A percentile compares a stretch with the other conserved stretches of the same genome.
phyloP scores from a whole-genome alignment of 2,797 vertebrate genomes.

The Tadarida brasiliensis region DNA sequence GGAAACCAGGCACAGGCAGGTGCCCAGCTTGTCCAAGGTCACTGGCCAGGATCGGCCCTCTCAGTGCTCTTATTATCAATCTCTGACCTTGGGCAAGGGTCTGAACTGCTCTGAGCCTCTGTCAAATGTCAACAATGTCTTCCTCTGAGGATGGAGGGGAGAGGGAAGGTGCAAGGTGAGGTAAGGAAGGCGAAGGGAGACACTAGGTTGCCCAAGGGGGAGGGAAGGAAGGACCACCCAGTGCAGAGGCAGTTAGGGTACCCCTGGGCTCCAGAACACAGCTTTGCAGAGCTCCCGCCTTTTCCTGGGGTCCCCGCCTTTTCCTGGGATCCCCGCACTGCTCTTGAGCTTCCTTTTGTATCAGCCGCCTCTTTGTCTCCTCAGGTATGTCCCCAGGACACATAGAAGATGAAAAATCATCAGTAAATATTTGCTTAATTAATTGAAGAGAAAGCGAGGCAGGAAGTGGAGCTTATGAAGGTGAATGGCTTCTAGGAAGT shows the following conservation, averaged over 20 bases:
- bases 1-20: not conserved
- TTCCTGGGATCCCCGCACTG: too few relatives aligned
- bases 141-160: not conserved
- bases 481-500: not conserved
- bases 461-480: not conserved
- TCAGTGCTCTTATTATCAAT: not conserved
- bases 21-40: not conserved
- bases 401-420: not conserved
- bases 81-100: not conserved
- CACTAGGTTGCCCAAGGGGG: too few relatives aligned
- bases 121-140: not conserved
- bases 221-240: not conserved
- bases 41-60: not conserved
- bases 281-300: not conserved
- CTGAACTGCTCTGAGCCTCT: not conserved
- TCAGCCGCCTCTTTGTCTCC: not conserved
- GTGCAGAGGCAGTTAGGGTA: not conserved
- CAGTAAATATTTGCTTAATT: not conserved
- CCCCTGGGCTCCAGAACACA: accelerated
- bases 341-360: not conserved
- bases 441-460: not conserved
- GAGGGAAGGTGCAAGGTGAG: not conserved
- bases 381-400: not conserved
- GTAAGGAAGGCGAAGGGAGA: too few relatives aligned
- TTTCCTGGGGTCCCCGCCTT: too few relatives aligned